Evolutionary conservation across 2,888 invertebrate genomes (phyloP), one percentile per base, ranked within the genome.

Genomic region (Phytoseiulus persimilis): DNA sequence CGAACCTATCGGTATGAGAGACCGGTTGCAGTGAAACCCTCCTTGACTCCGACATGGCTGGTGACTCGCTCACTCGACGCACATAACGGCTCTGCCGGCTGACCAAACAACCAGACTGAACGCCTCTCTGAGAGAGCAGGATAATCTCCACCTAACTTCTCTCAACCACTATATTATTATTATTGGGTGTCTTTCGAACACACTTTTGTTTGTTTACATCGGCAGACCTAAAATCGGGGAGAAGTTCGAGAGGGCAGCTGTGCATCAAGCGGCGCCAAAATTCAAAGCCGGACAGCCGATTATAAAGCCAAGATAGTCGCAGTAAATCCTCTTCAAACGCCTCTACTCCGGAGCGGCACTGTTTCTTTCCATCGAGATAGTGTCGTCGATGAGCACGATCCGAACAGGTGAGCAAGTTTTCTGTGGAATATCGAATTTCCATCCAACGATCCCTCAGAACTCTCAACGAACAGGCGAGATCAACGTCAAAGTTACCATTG

Each of bases 21-120:
- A 39, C 87, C 87, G 87, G 87, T 33, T 32, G 32, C 32, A 87
- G 87, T 31, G 87, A 87, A 33, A 87, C 87, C 45, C 87, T 31
- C 31, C 87, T 2, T 11, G 31, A 39, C 87, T 87, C 87, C 39
- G 87, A 87, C 87, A 87, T 87, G 11, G 83, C 31, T 31, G 65
- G 28, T 14, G 65, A 14, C 65, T 65, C 18, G 11, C 28, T 65
- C 65, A 65, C 65, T 65, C 65, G 65, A 23, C 23, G 65, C 18
- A 2, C 65, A 65, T 65, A 14, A 65, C 65, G 65, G 2, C 18
- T 23, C 65, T 65, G 65, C 28, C 5, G 65, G 65, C 65, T 14
- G 65, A 65, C 5, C 28, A 6, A 65, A 65, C 28, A 28, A 65
- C 23, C 28, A 6, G 14, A 65, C 65, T 28, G 28, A 14, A 65